phyloP scores from a whole-genome alignment of 2,113 vertebrate genomes.

The Andinoacara biseriatus region DNA sequence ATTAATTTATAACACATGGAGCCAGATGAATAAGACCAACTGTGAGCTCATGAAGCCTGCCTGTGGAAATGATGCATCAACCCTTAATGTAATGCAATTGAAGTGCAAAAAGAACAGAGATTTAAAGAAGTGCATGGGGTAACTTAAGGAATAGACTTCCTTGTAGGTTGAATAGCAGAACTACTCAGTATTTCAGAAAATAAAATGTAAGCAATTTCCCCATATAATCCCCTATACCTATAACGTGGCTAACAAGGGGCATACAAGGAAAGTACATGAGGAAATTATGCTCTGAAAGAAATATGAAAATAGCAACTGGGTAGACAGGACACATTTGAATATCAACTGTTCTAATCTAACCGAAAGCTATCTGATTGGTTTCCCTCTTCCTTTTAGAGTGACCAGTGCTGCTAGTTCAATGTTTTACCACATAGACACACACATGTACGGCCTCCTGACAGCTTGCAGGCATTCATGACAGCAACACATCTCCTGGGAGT shows the following conservation, averaged over 20 bases:
- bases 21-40: neutral
- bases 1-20: neutral
- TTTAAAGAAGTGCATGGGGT: rapidly evolving
- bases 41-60: neutral
- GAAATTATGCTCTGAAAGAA: neutral
- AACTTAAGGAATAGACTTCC: neutral
- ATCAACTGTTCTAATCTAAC: constrained; percentile 24
- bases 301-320: constrained; percentile 18
- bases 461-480: constrained; percentile 22
- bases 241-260: neutral
- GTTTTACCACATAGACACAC: neutral
- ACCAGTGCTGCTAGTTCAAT: neutral
- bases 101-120: neutral
- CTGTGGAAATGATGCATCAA: neutral
- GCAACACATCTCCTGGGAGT: constrained; percentile 18
- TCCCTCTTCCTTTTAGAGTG: constrained; percentile 22
- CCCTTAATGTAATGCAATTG: neutral
- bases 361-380: constrained; percentile 1
- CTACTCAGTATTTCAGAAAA: neutral
- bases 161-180: neutral
- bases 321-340: constrained; percentile 29
- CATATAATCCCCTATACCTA: neutral
- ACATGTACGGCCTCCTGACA: constrained; percentile 15
- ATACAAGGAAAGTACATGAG: neutral
- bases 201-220: neutral